Percentiles rank a stretch among this genome's conserved stretches.
Evolutionary conservation across 2,888 invertebrate genomes (phyloP).

Genomic region (Pristionchus mayeri): DNA sequence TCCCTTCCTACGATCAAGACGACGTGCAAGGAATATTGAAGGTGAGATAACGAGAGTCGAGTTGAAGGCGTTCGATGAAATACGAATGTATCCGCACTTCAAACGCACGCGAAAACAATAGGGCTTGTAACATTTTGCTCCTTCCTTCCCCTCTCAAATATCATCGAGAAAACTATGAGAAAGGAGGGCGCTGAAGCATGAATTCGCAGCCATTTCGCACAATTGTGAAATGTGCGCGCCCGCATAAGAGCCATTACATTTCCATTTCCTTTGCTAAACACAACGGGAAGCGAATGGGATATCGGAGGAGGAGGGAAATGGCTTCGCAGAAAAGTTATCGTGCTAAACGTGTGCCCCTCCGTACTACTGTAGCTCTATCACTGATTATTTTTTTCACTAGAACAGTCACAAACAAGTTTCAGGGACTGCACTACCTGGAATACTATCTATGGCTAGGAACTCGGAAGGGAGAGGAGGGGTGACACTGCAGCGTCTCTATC

Average conservation of each 20-base stretch:
- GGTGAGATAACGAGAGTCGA: too few relatives aligned
- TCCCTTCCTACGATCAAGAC: too few relatives aligned
- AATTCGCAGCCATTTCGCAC: slow-evolving; percentile 15
- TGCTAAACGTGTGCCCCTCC: too few relatives aligned
- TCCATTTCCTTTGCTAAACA: slow-evolving; percentile 12
- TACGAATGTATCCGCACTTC: background rate
- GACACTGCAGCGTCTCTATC: background rate
- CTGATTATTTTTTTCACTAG: too few relatives aligned
- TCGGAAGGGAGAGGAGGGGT: background rate
- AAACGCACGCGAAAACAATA: background rate
- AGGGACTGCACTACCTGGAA: too few relatives aligned
- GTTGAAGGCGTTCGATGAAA: too few relatives aligned
- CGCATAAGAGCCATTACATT: slow-evolving; percentile 31
- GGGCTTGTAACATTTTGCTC: background rate
- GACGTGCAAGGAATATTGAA: too few relatives aligned
- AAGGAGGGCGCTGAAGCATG: background rate
- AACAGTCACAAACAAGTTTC: too few relatives aligned
- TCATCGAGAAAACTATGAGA: slow-evolving; percentile 24
- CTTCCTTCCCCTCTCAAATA: background rate
- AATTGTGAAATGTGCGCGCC: slow-evolving; percentile 19
- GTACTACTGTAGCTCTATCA: too few relatives aligned
- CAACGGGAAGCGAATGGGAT: slow-evolving; percentile 16
- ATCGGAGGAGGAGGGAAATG: background rate
- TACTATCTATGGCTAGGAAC: background rate
- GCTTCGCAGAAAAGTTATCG: too few relatives aligned